These are phyloP conservation scores for Eretmochelys imbricata DNA, from an alignment of 2,113 vertebrate species.

Conservation along the genomic window DNA sequence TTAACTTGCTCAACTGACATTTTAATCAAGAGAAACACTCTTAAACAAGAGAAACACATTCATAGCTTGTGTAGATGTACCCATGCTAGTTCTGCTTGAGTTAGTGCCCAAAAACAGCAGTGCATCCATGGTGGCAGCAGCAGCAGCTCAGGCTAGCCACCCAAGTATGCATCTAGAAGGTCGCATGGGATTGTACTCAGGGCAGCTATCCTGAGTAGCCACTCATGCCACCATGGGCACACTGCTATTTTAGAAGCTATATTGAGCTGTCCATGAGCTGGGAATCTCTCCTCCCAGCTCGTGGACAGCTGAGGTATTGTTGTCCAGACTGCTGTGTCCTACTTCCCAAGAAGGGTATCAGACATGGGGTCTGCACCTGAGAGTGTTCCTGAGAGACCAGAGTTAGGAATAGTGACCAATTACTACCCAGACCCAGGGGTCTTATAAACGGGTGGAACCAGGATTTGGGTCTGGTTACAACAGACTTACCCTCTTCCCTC, in stretches of 20 bases:
- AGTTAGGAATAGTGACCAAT: not conserved
- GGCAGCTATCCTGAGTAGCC: not conserved
- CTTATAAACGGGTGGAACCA: not conserved
- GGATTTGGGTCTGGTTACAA: not conserved
- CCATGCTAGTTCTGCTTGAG: not conserved
- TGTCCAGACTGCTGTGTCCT: too few species aligned
- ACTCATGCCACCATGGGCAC: not conserved
- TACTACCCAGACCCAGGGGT: not conserved
- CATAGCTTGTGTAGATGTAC: not conserved
- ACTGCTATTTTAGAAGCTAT: not conserved
- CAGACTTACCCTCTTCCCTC: not conserved
- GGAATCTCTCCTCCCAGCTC: not conserved
- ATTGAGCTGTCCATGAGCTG: not conserved
- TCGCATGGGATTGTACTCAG: not conserved
- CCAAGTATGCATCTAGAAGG: not conserved
- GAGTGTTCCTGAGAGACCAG: not conserved
- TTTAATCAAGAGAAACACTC: conserved; percentile 28
- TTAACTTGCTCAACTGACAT: conserved; percentile 23
- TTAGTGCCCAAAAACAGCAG: not conserved
- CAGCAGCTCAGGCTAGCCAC: not conserved
- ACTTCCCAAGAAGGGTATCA: too few species aligned
- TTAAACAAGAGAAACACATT: not conserved
- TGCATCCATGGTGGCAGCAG: too few species aligned
- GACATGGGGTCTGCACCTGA: too few species aligned
- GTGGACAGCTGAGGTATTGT: too few species aligned